These are phyloP conservation scores for Anguilla marmorata DNA, from an alignment of 2,797 vertebrate species.

Conservation along the genomic window DNA sequence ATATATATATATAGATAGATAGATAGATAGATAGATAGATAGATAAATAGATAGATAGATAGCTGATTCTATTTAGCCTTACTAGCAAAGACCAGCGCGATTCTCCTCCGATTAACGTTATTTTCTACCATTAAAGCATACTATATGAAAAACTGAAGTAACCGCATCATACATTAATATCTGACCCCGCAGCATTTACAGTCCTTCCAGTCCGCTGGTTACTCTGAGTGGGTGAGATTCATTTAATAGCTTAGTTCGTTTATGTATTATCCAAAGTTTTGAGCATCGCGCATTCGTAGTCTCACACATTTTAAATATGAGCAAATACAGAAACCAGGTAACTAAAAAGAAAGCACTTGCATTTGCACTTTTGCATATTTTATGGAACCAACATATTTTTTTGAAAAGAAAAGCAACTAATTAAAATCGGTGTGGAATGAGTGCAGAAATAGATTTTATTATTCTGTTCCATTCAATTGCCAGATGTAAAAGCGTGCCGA, in stretches of 20 bases:
- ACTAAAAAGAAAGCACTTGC: slow-evolving; percentile 18
- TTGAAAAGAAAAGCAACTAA: slow-evolving; percentile 48
- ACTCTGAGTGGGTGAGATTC: neutral
- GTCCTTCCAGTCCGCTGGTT: neutral
- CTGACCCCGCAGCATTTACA: too few species aligned
- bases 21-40: too few species aligned
- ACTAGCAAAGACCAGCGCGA: neutral
- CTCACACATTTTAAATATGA: neutral
- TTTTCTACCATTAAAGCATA: neutral
- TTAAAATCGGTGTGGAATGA: slow-evolving; percentile 50
- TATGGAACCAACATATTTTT: slow-evolving; percentile 11
- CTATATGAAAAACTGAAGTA: neutral
- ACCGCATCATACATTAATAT: neutral
- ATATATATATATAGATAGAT: too few species aligned
- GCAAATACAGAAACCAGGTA: neutral
- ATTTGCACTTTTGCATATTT: neutral
- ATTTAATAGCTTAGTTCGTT: neutral
- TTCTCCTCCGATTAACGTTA: neutral
- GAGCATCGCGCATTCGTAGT: neutral
- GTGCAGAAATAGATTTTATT: slow-evolving; percentile 58
- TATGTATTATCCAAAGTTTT: slow-evolving; percentile 30
- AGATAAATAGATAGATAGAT: too few species aligned
- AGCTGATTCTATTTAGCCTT: neutral
- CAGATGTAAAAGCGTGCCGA: slow-evolving; percentile 72
- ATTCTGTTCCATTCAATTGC: slow-evolving; percentile 64